phyloP scores from a whole-genome alignment of 2,113 vertebrate species.

The Rhynchomys soricoides region DNA sequence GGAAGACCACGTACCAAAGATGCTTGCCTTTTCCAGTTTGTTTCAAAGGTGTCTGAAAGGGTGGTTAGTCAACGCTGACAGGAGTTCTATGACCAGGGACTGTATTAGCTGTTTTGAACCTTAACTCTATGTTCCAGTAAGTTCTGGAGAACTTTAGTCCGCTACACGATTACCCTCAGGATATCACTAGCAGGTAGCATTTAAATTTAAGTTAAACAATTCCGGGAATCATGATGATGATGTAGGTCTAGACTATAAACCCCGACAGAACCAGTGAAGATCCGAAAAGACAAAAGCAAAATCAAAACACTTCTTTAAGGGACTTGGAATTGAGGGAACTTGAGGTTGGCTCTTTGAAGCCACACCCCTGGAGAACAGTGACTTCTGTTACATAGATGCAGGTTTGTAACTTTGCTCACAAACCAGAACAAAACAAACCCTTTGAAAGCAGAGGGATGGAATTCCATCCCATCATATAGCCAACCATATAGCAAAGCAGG shows the following conservation, averaged over 20 bases:
- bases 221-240: neutral
- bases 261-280: neutral
- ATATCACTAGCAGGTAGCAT: neutral
- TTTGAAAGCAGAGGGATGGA: constrained; percentile 45
- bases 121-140: neutral
- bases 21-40: constrained; percentile 50
- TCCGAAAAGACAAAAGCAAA: neutral
- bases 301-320: neutral
- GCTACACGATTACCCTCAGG: neutral
- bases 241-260: neutral
- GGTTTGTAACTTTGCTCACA: constrained; percentile 29
- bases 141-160: constrained; percentile 23
- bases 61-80: neutral
- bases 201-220: constrained; percentile 30
- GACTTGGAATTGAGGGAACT: neutral
- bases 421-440: constrained; percentile 58
- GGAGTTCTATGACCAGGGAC: constrained; percentile 37
- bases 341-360: neutral
- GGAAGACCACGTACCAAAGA: constrained; percentile 23
- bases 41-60: constrained; percentile 37
- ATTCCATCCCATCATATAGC: constrained; percentile 22
- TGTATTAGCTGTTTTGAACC: neutral
- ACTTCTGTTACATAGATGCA: constrained; percentile 33
- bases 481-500: constrained; percentile 47
- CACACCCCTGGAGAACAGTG: neutral